Evolutionary conservation across 2,797 vertebrate genomes (phyloP), one percentile per base, ranked within the genome.

Genomic region (Astyanax mexicanus): DNA sequence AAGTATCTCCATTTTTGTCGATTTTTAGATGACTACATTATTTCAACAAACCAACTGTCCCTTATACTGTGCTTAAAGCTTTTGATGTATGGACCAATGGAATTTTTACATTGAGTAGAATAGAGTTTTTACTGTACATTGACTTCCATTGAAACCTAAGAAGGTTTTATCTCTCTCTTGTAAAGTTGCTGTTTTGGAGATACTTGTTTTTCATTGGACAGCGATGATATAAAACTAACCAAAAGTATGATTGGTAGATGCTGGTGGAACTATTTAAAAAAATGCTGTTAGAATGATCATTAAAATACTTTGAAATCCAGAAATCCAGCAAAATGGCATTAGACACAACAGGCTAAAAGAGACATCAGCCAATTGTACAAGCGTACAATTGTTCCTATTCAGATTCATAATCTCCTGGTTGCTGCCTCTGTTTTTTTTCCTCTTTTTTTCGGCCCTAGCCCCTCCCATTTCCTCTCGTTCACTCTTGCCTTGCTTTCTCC

Each of bases 341-440:
- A 35, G 6, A 44, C 64, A 55, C 19, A 7, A 70, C 42, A 29
- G 19, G 51, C 61, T 81, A 80, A 84, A 61, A 80, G 81, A 86
- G 81, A 84, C 75, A 73, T 83, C 73, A 82, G 45, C 38, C 57
- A 38, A 38, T 80, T 58, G 37, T 78, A 37, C 40, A 70, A 44
- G 6, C 74, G 1, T 55, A 44, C 64, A 76, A 64, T 74, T 71
- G 71, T 79, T 62, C 55, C 78, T 52, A 81, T 79, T 86, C 80
- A 82, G 72, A 77, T 84, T 75, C 77, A 75, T 78, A 80, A 86
- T 89, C 85, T 89, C 83, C 79, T 73, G 83, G 85, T 91, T 84
- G 84, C 85, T 85, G 81, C 77, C 82, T 67, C 65, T 69, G 12
- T 75, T 78, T 84, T 72, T 81, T 78, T 84, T 79, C 87, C 78